Base-by-base conservation (phyloP, 2,888 invertebrate genomes). In the Protodeltote pygarga region DNA sequence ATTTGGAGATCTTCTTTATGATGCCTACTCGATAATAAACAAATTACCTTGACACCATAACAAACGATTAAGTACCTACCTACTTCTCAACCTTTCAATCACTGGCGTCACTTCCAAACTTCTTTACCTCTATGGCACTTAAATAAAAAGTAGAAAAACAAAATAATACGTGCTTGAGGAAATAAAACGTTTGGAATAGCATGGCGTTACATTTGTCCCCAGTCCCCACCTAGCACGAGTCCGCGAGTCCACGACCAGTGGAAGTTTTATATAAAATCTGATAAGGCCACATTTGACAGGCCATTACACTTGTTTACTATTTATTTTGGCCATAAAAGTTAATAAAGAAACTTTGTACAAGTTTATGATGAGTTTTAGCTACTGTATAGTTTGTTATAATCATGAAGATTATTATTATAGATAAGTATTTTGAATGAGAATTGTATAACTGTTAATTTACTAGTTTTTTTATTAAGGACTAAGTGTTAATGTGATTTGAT, bases 271-370 rank as follows among this genome's bases (percentile, higher is more conserved):
- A 47, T 50, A n/a, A 13, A 25, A 73, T 73, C 73, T 39, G 73
- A 73, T 73, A 71, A 71, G 21, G 27, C 25, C 14, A 21, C 47
- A 37, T 51, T 69, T 65, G 67, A 40, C 60, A 63, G 34, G 23
- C 41, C 34, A 65, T 73, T 64, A 66, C 21, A 61, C 31, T 63
- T 54, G 62, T 58, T 50, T 45, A 48, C 47, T 61, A 60, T 60
- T 69, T 72, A 69, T 73, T 65, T 65, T 29, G 15, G 42, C 34
- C 48, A 42, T 65, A 64, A 70, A 65, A 62, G 42, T 60, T 67
- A 63, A 52, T 66, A 46, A 65, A 59, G 49, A 32, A 41, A 54
- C 42, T 65, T 67, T 25, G 32, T 37, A 38, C 41, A 40, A 39
- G 32, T 50, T 55, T 53, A 23, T 48, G 53, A 61, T 64, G 47